These are phyloP conservation scores for Enteromius fasciolatus DNA, from an alignment of 2,797 vertebrate species.

Conservation along the genomic window DNA sequence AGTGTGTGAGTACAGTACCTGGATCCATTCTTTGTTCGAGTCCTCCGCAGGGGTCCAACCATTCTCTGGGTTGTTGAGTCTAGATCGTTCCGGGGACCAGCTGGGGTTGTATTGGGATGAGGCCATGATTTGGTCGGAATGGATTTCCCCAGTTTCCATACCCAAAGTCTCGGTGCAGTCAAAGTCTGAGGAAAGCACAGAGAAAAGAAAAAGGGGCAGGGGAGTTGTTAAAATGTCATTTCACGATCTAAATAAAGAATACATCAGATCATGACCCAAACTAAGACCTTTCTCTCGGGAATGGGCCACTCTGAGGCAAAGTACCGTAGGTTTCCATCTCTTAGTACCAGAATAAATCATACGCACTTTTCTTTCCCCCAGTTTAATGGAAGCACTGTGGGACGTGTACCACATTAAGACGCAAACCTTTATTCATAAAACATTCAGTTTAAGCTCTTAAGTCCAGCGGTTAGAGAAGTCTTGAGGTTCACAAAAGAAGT, in stretches of 20 bases:
- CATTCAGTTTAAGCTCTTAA: constrained; percentile 68
- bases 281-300: constrained; percentile 15
- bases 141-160: constrained; percentile 95
- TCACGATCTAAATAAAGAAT: constrained; percentile 44
- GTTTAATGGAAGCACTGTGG: constrained; percentile 69
- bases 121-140: constrained; percentile 90
- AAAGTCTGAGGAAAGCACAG: constrained; percentile 80
- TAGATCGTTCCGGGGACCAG: constrained; percentile 94
- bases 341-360: constrained; percentile 49
- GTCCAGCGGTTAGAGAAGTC: constrained; percentile 59
- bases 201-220: not conserved
- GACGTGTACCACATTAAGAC: constrained; percentile 69
- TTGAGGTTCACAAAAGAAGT: constrained; percentile 55
- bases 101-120: constrained; percentile 93
- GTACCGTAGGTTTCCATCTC: constrained; percentile 45
- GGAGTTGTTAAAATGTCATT: constrained; percentile 15
- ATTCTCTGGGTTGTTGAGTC: constrained; percentile 95
- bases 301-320: constrained; percentile 28
- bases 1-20: constrained; percentile 78
- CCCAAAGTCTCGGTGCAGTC: constrained; percentile 93
- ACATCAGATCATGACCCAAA: constrained; percentile 41
- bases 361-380: constrained; percentile 16
- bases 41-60: constrained; percentile 97
- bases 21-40: constrained; percentile 93
- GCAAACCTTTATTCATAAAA: constrained; percentile 73